phyloP scores from a whole-genome alignment of 2,113 vertebrate genomes.

The Piaya cayana region DNA sequence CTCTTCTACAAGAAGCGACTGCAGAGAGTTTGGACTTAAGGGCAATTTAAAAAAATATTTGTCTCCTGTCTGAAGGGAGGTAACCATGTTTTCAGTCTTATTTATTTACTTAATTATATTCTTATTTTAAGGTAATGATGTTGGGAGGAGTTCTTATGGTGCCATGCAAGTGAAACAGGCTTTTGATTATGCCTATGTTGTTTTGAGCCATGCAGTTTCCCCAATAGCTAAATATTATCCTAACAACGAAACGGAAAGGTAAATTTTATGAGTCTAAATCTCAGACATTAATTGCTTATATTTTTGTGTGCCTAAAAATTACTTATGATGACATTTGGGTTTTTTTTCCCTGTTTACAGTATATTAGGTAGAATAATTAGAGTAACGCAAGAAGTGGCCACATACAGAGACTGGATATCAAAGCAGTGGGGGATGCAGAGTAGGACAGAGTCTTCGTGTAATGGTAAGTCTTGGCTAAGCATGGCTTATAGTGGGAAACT shows the following conservation, averaged over 20 bases:
- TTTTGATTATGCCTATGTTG: conserved; percentile 96
- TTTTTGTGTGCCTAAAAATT: background rate
- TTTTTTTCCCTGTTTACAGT: conserved; percentile 68
- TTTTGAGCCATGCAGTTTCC: conserved; percentile 93
- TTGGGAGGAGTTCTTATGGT: conserved; percentile 97
- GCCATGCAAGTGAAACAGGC: conserved; percentile 99
- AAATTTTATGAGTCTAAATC: conserved; percentile 1
- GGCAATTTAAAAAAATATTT: background rate
- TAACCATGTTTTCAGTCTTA: background rate
- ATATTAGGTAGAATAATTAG: conserved; percentile 96
- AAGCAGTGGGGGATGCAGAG: conserved; percentile 87
- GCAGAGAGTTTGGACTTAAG: background rate
- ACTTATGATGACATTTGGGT: background rate
- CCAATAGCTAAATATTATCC: conserved; percentile 95
- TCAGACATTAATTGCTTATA: background rate
- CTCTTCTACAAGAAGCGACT: background rate
- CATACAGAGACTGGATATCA: conserved; percentile 95
- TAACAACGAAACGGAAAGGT: conserved; percentile 96
- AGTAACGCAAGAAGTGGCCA: conserved; percentile 93
- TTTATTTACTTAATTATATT: background rate
- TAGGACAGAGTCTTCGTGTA: conserved; percentile 83
- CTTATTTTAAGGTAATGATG: conserved; percentile 88
- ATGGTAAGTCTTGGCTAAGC: conserved; percentile 77
- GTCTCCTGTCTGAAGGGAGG: background rate
- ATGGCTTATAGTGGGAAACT: background rate